Percentiles rank a stretch among this genome's conserved stretches.
These are phyloP conservation scores for Drosophila pullipes DNA, from an alignment of 2,888 invertebrate species.

Conservation along the genomic window DNA sequence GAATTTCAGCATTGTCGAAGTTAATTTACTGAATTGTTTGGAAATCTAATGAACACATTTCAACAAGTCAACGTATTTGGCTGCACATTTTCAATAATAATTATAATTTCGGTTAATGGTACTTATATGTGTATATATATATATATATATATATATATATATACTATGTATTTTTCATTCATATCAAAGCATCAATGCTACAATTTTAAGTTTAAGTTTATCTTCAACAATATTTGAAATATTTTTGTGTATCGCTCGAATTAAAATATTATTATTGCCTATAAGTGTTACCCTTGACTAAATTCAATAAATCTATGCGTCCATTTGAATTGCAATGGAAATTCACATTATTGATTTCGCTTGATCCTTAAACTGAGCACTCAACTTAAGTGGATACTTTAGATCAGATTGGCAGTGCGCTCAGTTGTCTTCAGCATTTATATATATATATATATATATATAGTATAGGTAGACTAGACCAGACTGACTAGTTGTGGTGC, in stretches of 20 bases:
- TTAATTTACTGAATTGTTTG: conserved; percentile 11
- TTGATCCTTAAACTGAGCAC: conserved; percentile 42
- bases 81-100: conserved; percentile 36
- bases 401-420: conserved; percentile 54
- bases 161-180: not conserved
- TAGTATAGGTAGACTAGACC: not conserved
- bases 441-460: conserved; percentile 8
- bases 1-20: conserved; percentile 18
- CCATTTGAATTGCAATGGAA: conserved; percentile 26
- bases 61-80: conserved; percentile 60
- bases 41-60: conserved; percentile 54
- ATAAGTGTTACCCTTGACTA: conserved; percentile 63
- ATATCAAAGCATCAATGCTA: conserved; percentile 55
- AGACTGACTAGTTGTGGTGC: conserved; percentile 15
- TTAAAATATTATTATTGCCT: conserved; percentile 61
- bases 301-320: conserved; percentile 54
- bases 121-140: conserved; percentile 19
- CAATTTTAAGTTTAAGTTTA: conserved; percentile 34
- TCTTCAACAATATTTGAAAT: conserved; percentile 38
- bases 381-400: conserved; percentile 37
- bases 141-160: conserved; percentile 3
- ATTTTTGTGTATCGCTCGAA: conserved; percentile 17
- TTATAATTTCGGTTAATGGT: conserved; percentile 26
- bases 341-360: conserved; percentile 31
- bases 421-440: conserved; percentile 38